Percentiles rank a stretch among this genome's conserved stretches.
These are phyloP conservation scores for Arremon aurantiirostris DNA, from an alignment of 2,797 vertebrate species.

Conservation along the genomic window DNA sequence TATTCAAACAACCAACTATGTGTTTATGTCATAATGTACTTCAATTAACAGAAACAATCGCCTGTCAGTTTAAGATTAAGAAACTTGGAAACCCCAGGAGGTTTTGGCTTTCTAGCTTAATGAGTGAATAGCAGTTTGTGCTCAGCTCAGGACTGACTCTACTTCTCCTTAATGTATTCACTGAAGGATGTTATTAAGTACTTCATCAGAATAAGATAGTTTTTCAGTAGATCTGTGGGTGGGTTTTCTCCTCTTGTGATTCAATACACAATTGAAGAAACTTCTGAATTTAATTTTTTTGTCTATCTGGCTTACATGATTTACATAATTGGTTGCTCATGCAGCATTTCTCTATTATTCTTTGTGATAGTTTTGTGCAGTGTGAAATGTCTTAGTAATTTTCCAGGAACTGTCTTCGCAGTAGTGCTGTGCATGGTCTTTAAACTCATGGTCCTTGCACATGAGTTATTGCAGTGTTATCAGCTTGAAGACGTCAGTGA, in stretches of 20 bases:
- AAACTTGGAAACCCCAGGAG: background rate
- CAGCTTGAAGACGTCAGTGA: background rate
- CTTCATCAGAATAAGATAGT: background rate
- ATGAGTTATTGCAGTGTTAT: background rate
- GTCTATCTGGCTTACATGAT: constrained; percentile 33
- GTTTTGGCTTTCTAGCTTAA: background rate
- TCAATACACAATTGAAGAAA: constrained; percentile 26
- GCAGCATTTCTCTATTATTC: constrained; percentile 33
- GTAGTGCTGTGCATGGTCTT: background rate
- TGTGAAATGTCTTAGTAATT: constrained; percentile 34
- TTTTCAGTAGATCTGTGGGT: constrained; percentile 4
- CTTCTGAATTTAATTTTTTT: constrained; percentile 45
- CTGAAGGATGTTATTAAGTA: constrained; percentile 32
- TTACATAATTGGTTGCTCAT: constrained; percentile 57
- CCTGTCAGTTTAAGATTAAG: constrained; percentile 24
- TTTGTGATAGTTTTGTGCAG: constrained; percentile 19
- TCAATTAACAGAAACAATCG: background rate
- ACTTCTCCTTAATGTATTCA: background rate
- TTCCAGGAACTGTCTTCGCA: background rate
- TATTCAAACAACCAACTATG: background rate
- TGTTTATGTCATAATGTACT: background rate
- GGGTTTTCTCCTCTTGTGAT: background rate
- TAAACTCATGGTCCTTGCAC: background rate
- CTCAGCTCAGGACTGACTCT: background rate
- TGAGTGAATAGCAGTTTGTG: background rate